Evolutionary conservation across 2,113 vertebrate genomes (phyloP), one percentile per base, ranked within the genome.

Genomic region (Labeo rohita): DNA sequence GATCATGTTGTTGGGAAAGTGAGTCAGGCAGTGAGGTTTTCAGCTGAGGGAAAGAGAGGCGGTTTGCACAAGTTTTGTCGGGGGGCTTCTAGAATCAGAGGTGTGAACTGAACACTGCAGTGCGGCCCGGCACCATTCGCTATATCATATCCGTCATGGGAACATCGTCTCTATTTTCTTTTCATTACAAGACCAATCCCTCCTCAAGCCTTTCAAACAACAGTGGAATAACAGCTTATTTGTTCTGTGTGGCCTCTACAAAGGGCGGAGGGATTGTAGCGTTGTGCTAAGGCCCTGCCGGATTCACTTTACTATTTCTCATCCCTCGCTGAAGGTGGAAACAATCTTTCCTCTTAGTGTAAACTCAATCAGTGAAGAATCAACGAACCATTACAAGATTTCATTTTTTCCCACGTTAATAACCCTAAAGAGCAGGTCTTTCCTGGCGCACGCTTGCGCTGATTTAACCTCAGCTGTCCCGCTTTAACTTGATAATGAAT

Each of bases 91-190:
- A 89, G 91, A 92, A 61, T 85, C 87, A 91, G 90, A 94, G 93
- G 94, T 94, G 94, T 93, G 92, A 95, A 93, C 91, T 90, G 83
- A 47, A 45, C 92, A 92, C 90, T 74, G 91, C 87, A 81, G 87
- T 87, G 87, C 88, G 81, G 90, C 89, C 87, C 84, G 83, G 91
- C 90, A 93, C 89, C 85, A 89, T 92, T 92, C 85, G 65, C 91
- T 93, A 93, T 91, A 91, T 87, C 92, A 91, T 91, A 92, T 93
- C 94, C 90, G 92, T 95, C 94, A 94, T 94, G 94, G 93, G 94
- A 95, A 95, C 91, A 90, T 94, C 88, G 85, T 88, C 91, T 92
- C 85, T 94, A 93, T 95, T 95, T 95, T 95, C 94, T 95, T 95
- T 95, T 95, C 93, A 95, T 95, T 94, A 94, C 86, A 66, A 84